Percentiles rank a stretch among this genome's conserved stretches.
phyloP scores from a whole-genome alignment of 2,113 vertebrate species.

The Hirundichthys speculiger region DNA sequence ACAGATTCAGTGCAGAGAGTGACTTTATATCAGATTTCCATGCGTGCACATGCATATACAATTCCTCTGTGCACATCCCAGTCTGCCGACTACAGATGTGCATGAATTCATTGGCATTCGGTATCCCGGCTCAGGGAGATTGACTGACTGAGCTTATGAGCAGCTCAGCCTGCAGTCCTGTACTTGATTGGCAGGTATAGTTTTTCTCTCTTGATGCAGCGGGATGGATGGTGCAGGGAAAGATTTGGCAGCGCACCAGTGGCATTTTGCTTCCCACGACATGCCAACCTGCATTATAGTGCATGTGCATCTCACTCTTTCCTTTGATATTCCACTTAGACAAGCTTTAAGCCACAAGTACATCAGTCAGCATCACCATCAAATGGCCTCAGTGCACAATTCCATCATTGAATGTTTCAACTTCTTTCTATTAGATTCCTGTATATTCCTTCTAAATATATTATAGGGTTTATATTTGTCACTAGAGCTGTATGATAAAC shows the following conservation, averaged over 20 bases:
- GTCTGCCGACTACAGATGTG: conserved; percentile 32
- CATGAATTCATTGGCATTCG: conserved; percentile 50
- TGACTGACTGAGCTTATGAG: conserved; percentile 52
- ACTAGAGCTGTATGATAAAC: too few species aligned
- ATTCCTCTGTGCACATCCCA: neutral
- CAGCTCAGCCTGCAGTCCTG: conserved; percentile 46
- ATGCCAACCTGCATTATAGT: conserved; percentile 47
- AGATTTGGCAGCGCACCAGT: conserved; percentile 15
- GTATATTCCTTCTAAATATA: neutral
- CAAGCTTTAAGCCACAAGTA: neutral
- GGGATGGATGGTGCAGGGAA: neutral
- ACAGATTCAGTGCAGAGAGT: neutral
- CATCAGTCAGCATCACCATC: neutral
- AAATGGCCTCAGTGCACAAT: neutral
- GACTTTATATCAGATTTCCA: neutral
- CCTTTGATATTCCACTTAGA: conserved; percentile 11
- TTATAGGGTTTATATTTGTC: too few species aligned
- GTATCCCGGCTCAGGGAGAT: conserved; percentile 40
- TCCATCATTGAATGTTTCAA: neutral
- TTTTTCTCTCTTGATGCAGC: conserved; percentile 33
- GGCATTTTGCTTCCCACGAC: conserved; percentile 40
- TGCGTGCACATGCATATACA: neutral
- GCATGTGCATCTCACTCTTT: conserved; percentile 25
- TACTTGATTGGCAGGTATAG: conserved; percentile 60
- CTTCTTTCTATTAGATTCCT: neutral